Evolutionary conservation across 2,888 invertebrate genomes (phyloP).

Genomic region (Hesperia comma): DNA sequence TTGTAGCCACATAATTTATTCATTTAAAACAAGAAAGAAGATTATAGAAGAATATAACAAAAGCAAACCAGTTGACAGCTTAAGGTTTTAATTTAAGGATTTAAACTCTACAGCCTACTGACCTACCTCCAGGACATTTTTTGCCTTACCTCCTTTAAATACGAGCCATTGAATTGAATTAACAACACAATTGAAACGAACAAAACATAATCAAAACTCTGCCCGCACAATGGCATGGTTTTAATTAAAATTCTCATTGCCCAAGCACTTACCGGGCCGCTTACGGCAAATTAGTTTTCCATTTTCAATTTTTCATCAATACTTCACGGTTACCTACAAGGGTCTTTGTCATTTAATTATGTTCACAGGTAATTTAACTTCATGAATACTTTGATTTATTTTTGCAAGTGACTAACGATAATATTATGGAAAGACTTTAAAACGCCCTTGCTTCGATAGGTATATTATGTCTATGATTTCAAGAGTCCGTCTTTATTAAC

Average conservation of each 20-base stretch:
- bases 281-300: conserved; percentile 35
- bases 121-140: too few relatives aligned
- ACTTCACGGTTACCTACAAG: conserved; percentile 30
- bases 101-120: too few relatives aligned
- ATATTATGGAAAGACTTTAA: too few relatives aligned
- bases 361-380: background rate
- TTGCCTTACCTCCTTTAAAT: background rate
- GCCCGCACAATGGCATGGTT: conserved; percentile 26
- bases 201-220: conserved; percentile 16
- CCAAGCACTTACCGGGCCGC: conserved; percentile 20
- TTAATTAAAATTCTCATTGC: conserved; percentile 34
- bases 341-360: conserved; percentile 30
- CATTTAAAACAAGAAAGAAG: too few relatives aligned
- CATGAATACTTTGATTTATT: background rate
- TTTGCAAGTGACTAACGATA: background rate
- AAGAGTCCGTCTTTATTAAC: too few relatives aligned
- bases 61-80: too few relatives aligned
- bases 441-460: too few relatives aligned
- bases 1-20: too few relatives aligned
- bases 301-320: conserved; percentile 37
- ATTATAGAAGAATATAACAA: too few relatives aligned
- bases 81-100: too few relatives aligned
- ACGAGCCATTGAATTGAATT: conserved; percentile 16
- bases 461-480: too few relatives aligned
- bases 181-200: conserved; percentile 24